Evolutionary conservation across 2,888 invertebrate genomes (phyloP).

Genomic region (Sminthurides aquaticus): DNA sequence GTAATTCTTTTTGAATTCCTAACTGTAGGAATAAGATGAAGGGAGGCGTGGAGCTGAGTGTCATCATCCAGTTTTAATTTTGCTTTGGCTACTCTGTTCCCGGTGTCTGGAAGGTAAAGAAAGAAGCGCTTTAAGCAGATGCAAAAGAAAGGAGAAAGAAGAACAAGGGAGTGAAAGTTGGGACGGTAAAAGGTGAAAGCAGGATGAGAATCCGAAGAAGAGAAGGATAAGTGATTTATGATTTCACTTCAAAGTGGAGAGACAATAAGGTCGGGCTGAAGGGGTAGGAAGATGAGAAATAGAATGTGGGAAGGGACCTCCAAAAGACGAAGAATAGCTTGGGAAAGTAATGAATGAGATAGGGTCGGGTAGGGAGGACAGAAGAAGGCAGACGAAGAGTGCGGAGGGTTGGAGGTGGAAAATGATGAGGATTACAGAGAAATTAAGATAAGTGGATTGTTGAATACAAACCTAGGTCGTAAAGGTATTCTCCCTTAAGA

Average conservation of each 20-base stretch:
- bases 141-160: background rate
- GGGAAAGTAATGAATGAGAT: background rate
- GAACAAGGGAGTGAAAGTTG: background rate
- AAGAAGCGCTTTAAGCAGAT: background rate
- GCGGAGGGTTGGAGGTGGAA: background rate
- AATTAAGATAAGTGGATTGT: background rate
- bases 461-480: background rate
- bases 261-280: background rate
- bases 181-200: background rate
- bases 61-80: background rate
- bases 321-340: background rate
- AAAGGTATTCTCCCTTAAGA: slow-evolving; percentile 4
- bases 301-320: background rate
- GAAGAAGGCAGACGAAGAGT: background rate
- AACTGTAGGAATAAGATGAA: background rate
- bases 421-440: too few species aligned
- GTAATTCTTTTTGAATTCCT: background rate
- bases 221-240: slow-evolving; percentile 1
- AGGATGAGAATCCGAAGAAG: background rate
- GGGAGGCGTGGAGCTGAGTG: background rate
- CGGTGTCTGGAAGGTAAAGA: background rate
- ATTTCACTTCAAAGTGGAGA: background rate
- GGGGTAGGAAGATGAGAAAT: background rate
- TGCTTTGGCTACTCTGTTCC: background rate
- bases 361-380: background rate